Evolutionary conservation across 2,888 invertebrate species (phyloP).

Genomic region (Plagodis pulveraria): DNA sequence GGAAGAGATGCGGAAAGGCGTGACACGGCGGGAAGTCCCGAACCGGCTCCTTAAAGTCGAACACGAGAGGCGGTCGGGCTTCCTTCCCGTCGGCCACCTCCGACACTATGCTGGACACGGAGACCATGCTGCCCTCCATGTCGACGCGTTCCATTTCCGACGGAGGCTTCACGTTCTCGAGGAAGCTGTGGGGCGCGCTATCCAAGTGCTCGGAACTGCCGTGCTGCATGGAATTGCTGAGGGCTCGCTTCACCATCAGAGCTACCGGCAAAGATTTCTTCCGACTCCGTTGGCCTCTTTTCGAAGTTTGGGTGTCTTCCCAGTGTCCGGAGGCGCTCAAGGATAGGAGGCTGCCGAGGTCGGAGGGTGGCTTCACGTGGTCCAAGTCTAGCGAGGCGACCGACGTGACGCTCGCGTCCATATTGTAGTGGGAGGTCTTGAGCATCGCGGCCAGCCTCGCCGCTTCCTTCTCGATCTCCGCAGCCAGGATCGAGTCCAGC

Average conservation of each 20-base stretch:
- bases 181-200: slow-evolving; percentile 85
- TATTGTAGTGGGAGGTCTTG: slow-evolving; percentile 57
- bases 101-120: slow-evolving; percentile 92
- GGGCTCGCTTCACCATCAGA: slow-evolving; percentile 89
- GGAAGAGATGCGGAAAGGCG: slow-evolving; percentile 73
- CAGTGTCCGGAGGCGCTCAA: slow-evolving; percentile 79
- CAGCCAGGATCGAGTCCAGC: slow-evolving; percentile 87
- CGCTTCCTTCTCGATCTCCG: slow-evolving; percentile 91
- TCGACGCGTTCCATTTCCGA: slow-evolving; percentile 92
- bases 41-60: slow-evolving; percentile 85
- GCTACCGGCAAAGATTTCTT: slow-evolving; percentile 90
- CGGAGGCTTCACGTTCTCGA: slow-evolving; percentile 93
- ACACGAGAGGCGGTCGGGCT: slow-evolving; percentile 71
- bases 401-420: slow-evolving; percentile 87
- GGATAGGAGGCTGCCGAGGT: slow-evolving; percentile 88
- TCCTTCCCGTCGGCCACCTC: slow-evolving; percentile 88
- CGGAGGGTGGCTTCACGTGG: slow-evolving; percentile 90
- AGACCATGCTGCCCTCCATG: slow-evolving; percentile 93
- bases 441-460: slow-evolving; percentile 85
- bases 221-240: slow-evolving; percentile 83
- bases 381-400: slow-evolving; percentile 88
- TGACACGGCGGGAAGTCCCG: slow-evolving; percentile 77
- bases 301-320: slow-evolving; percentile 66
- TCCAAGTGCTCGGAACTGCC: slow-evolving; percentile 88
- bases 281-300: slow-evolving; percentile 74